Conservation (phyloP, 2,888 invertebrate species). For the Andrena haemorrhoa region DNA sequence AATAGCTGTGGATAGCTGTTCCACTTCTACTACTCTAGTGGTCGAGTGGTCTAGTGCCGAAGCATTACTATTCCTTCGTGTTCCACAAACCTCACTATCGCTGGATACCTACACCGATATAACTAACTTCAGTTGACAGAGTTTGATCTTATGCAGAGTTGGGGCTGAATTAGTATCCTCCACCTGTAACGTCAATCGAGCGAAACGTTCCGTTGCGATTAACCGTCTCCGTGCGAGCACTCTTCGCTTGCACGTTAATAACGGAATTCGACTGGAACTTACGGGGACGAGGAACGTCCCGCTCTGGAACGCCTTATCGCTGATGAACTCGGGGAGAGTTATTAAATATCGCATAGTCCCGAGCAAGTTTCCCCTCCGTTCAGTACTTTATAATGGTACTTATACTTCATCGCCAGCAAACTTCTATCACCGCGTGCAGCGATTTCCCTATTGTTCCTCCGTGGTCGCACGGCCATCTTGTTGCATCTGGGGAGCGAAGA, state of each 20-base stretch:
- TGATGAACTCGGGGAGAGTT: slow-evolving; percentile 24
- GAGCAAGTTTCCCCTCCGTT: slow-evolving; percentile 16
- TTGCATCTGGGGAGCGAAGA: not conserved
- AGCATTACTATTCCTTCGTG: too few relatives aligned
- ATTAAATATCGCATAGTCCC: slow-evolving; percentile 34
- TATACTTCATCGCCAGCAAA: slow-evolving; percentile 27
- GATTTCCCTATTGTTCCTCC: not conserved
- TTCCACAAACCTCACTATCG: too few relatives aligned
- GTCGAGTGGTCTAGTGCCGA: too few relatives aligned
- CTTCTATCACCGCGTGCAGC: slow-evolving; percentile 10
- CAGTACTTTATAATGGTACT: slow-evolving; percentile 22
- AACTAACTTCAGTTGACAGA: too few relatives aligned
- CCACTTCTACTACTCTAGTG: too few relatives aligned
- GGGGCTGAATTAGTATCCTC: not conserved
- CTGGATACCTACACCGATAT: too few relatives aligned
- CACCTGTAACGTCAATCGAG: not conserved
- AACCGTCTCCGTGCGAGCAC: slow-evolving; percentile 2
- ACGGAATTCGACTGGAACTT: slow-evolving; percentile 21
- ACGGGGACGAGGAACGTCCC: not conserved
- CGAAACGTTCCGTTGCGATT: not conserved
- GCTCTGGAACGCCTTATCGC: slow-evolving; percentile 5
- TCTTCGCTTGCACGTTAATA: slow-evolving; percentile 12
- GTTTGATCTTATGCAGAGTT: too few relatives aligned
- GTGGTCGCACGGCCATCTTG: not conserved
- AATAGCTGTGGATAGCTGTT: too few relatives aligned